Evolutionary conservation across 2,113 vertebrate species (phyloP), one percentile per base, ranked within the genome.

Genomic region (Gallinago undulata): DNA sequence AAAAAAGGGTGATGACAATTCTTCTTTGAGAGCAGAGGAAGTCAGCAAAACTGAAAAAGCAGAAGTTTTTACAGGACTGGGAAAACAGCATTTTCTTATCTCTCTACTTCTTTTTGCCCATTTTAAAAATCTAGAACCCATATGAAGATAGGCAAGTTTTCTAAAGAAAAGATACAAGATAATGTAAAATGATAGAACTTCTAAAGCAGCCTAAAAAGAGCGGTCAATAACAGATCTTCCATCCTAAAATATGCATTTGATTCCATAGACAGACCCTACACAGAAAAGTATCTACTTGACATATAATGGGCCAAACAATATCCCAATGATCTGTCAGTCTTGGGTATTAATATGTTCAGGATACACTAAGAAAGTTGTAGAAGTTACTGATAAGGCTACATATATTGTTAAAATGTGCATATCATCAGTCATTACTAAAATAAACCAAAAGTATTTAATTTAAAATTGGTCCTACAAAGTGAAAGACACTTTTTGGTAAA

Each of bases 41-140:
- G 27, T 64, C 25, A 64, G 30, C 10, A 70, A 77, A 56, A 31
- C 41, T 41, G 35, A 16, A 50, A 64, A 41, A 2, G 0, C 9
- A 6, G 3, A 60, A 21, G 7, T 18, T 60, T 69, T 74, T 33
- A 55, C 13, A 50, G 9, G 17, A 51, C 7, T 1, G 3, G 35
- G 19, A 86, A 86, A 12, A 18, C 5, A 69, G 43, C 9, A 1
- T 7, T 85, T 78, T 25, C 11, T 72, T 73, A 24, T 33, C 28
- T 31, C 14, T 41, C 10, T 59, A 6, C 3, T 6, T 28, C 33
- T 35, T 47, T 51, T 45, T 11, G 1, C 1, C 5, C 0, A 19
- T 33, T 22, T 19, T 70, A 50, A 27, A 74, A 60, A 60, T 74
- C 19, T 48, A 64, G 19, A 73, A 72, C 21, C 15, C 22, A 14